Evolutionary conservation across 2,888 invertebrate species (phyloP).

Genomic region (Lasius fuliginosus): DNA sequence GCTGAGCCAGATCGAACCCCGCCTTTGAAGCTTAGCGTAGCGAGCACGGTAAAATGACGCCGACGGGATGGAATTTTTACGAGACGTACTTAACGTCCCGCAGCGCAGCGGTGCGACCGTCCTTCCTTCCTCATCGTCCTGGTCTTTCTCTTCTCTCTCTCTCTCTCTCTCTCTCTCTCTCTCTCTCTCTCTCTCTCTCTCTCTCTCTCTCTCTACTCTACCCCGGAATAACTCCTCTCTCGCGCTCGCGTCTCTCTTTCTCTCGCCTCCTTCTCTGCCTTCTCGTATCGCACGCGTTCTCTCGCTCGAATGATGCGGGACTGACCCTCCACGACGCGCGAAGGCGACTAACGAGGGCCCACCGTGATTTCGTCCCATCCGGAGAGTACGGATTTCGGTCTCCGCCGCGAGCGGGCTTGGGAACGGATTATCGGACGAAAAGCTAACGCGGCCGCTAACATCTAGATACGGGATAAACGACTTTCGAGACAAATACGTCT

Average conservation of each 20-base stretch:
- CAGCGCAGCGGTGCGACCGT: conserved; percentile 63
- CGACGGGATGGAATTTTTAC: conserved; percentile 84
- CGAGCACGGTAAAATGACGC: conserved; percentile 82
- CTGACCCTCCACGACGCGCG: conserved; percentile 75
- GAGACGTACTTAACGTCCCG: conserved; percentile 84
- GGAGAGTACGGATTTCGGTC: conserved; percentile 60
- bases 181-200: conserved; percentile 8
- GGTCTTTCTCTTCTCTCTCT: conserved; percentile 44
- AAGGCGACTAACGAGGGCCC: conserved; percentile 74
- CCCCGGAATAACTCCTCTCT: conserved; percentile 53
- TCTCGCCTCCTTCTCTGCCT: conserved; percentile 8
- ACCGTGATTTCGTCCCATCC: conserved; percentile 73
- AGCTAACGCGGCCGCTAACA: conserved; percentile 39
- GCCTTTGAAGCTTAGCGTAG: conserved; percentile 68
- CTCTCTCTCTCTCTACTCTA: conserved; percentile 16
- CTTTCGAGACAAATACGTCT: not conserved
- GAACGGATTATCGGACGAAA: conserved; percentile 45
- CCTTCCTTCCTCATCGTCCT: conserved; percentile 61
- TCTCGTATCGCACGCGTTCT: conserved; percentile 22
- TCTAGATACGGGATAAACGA: conserved; percentile 26
- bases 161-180: conserved; percentile 19
- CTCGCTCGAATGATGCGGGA: conserved; percentile 62
- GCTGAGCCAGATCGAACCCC: conserved; percentile 58
- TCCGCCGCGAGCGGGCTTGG: conserved; percentile 52
- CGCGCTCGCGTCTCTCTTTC: conserved; percentile 5